phyloP scores from a whole-genome alignment of 2,888 invertebrate genomes.

The Deroplatys truncata region DNA sequence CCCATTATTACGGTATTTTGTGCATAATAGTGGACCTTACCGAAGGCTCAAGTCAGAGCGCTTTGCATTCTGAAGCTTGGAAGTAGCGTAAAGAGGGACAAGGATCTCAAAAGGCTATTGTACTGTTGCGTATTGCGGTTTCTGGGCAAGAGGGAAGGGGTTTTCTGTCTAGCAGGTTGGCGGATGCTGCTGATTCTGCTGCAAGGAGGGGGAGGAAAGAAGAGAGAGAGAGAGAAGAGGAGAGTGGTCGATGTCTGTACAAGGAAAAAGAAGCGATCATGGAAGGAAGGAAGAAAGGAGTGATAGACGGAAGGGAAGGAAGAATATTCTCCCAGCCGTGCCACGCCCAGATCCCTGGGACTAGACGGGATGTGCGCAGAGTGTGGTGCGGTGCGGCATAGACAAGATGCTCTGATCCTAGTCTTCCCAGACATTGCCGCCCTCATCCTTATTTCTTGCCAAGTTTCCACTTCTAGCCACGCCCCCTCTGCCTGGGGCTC shows the following conservation, averaged over 20 bases:
- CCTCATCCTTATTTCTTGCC: not conserved
- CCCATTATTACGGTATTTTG: not conserved
- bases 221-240: not conserved
- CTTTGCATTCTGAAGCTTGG: not conserved
- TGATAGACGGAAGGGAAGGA: not conserved
- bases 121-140: not conserved
- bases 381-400: not conserved
- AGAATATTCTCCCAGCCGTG: not conserved
- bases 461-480: not conserved
- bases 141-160: not conserved
- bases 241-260: not conserved
- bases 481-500: not conserved
- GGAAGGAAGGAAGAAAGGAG: not conserved
- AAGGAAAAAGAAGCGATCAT: not conserved
- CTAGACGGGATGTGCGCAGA: slow-evolving; percentile 2
- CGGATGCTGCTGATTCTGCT: not conserved
- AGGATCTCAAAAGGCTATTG: not conserved
- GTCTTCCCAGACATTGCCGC: not conserved
- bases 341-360: not conserved
- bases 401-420: not conserved
- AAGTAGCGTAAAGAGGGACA: not conserved
- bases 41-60: not conserved
- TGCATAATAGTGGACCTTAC: not conserved
- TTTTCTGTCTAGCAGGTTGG: not conserved
- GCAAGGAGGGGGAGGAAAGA: not conserved